Evolutionary conservation across 2,113 vertebrate species (phyloP).

Genomic region (Physeter macrocephalus): DNA sequence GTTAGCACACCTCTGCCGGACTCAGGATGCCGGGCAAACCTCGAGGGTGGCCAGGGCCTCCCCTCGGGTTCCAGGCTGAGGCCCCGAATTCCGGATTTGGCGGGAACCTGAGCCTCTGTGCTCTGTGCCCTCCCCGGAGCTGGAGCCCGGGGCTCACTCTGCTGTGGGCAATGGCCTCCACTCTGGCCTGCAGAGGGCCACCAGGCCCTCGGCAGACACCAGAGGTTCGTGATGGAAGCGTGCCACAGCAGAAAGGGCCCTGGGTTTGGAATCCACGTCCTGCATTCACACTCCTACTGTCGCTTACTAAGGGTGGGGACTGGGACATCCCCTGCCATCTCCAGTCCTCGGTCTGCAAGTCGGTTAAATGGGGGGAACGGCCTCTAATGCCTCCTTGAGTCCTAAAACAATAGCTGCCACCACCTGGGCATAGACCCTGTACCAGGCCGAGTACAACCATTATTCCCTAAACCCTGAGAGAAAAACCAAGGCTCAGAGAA

Average conservation of each 20-base stretch:
- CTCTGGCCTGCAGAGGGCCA: not conserved
- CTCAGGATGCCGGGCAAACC: fast-evolving
- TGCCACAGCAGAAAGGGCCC: not conserved
- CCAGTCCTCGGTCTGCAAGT: not conserved
- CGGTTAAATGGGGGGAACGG: not conserved
- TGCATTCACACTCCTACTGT: not conserved
- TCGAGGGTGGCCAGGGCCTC: not conserved
- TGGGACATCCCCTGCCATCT: not conserved
- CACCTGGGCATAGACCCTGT: not conserved
- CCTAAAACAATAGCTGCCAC: not conserved
- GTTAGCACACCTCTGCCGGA: not conserved
- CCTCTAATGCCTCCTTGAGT: not conserved
- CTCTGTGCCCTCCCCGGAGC: not conserved
- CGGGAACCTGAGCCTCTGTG: not conserved
- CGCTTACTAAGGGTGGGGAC: not conserved
- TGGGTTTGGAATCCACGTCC: not conserved
- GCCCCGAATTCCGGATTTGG: not conserved
- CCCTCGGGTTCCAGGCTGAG: not conserved
- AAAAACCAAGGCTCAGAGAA: not conserved
- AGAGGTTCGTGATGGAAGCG: fast-evolving
- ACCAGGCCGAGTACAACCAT: fast-evolving
- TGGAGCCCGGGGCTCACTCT: not conserved
- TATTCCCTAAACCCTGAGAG: not conserved
- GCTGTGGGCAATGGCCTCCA: not conserved
- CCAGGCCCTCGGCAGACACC: not conserved